Percentiles rank a stretch among this genome's conserved stretches.
These are phyloP conservation scores for Geodia barretti DNA, from an alignment of 37 sponge, comb jelly and placozoan species.

Conservation along the genomic window DNA sequence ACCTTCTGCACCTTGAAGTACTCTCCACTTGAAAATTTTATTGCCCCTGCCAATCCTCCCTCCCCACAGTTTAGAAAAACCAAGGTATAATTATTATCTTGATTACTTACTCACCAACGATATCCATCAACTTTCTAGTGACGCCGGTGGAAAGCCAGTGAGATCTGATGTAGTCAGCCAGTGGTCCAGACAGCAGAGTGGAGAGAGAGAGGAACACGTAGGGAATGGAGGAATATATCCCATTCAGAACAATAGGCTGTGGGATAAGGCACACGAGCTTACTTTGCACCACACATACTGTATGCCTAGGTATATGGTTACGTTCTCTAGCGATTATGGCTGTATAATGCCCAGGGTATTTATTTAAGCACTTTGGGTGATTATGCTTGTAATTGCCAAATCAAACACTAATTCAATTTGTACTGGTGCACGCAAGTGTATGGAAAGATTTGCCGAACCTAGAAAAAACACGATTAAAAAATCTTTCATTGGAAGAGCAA, in stretches of 20 bases:
- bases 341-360: too few relatives aligned
- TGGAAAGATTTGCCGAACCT: too few relatives aligned
- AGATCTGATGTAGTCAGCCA: constrained; percentile 68
- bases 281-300: constrained; percentile 6
- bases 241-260: constrained; percentile 56
- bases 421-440: too few relatives aligned
- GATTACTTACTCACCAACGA: constrained; percentile 31
- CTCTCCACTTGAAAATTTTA: not conserved
- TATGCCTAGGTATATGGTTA: not conserved
- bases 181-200: constrained; percentile 32
- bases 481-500: too few relatives aligned
- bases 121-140: constrained; percentile 65
- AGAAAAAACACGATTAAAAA: too few relatives aligned
- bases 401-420: too few relatives aligned
- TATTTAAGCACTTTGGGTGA: too few relatives aligned
- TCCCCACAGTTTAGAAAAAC: constrained; percentile 31
- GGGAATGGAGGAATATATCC: constrained; percentile 82
- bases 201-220: constrained; percentile 41
- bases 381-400: too few relatives aligned
- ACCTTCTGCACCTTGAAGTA: not conserved
- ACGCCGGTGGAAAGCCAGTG: constrained; percentile 48
- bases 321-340: not conserved
- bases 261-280: not conserved
- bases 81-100: constrained; percentile 21
- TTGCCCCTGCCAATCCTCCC: too few relatives aligned